Evolutionary conservation across 2,797 vertebrate species (phyloP).

Genomic region (Lagorchestes hirsutus): DNA sequence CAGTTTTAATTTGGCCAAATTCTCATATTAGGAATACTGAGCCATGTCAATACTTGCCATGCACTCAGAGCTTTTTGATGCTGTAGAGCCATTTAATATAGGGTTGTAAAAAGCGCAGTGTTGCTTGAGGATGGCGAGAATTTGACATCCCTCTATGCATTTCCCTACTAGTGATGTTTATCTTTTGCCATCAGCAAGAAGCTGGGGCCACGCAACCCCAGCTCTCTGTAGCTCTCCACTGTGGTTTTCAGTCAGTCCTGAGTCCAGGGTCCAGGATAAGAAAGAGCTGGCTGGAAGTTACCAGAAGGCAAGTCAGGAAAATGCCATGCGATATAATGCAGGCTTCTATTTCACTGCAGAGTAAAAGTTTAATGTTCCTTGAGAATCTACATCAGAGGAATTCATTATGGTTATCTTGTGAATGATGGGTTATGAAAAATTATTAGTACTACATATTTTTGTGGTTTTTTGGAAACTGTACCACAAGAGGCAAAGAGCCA

Average conservation of each 20-base stretch:
- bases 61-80: conserved; percentile 34
- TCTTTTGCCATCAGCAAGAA: conserved; percentile 2
- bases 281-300: conserved; percentile 57
- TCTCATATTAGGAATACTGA: conserved; percentile 58
- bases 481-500: conserved; percentile 66
- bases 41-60: conserved; percentile 48
- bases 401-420: conserved; percentile 68
- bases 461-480: conserved; percentile 74
- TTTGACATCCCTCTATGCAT: conserved; percentile 11
- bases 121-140: conserved; percentile 45
- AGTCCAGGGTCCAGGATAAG: conserved; percentile 51
- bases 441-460: conserved; percentile 72
- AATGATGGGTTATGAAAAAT: conserved; percentile 72
- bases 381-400: conserved; percentile 15
- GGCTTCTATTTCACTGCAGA: conserved; percentile 71
- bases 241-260: conserved; percentile 53
- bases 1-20: conserved; percentile 57
- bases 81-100: background rate
- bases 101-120: background rate
- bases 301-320: conserved; percentile 65
- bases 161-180: conserved; percentile 40
- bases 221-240: conserved; percentile 10
- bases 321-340: conserved; percentile 71
- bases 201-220: background rate
- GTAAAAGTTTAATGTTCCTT: conserved; percentile 73